Conservation (phyloP, 1,140 invertebrate genomes). For the Tetramorium alpestre region DNA sequence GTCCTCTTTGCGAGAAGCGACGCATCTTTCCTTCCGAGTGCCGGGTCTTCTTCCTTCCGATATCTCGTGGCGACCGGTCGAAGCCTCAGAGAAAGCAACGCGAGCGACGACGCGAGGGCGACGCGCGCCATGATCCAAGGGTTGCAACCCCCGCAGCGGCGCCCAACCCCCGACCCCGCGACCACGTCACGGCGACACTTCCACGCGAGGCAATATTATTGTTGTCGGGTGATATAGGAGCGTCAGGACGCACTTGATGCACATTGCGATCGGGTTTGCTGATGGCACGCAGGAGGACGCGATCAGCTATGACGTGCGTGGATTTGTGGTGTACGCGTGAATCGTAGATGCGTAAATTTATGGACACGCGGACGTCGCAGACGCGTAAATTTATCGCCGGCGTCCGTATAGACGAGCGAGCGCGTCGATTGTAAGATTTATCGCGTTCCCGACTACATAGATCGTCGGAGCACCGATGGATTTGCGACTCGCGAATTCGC, state of each 20-base stretch:
- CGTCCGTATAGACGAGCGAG: background rate
- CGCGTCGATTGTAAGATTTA: conserved; percentile 15
- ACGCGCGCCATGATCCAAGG: conserved; percentile 45
- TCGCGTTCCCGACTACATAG: background rate
- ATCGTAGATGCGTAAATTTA: conserved; percentile 33
- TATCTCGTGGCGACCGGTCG: background rate
- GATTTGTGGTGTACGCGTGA: conserved; percentile 3
- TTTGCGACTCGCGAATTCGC: background rate
- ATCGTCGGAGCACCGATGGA: background rate
- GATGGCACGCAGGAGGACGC: background rate
- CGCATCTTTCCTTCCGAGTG: conserved; percentile 61
- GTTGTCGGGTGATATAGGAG: conserved; percentile 16
- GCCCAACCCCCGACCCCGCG: conserved; percentile 1
- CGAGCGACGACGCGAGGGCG: conserved; percentile 51
- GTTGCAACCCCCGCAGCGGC: background rate
- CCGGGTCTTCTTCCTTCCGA: background rate
- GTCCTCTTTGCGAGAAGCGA: conserved; percentile 67
- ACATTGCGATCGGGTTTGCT: conserved; percentile 13
- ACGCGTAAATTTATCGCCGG: conserved; percentile 27
- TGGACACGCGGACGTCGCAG: background rate
- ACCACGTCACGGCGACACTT: conserved; percentile 33
- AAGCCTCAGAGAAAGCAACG: conserved; percentile 41
- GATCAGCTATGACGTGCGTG: conserved; percentile 13
- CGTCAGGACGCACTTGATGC: background rate
- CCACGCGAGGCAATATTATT: conserved; percentile 7